A percentile compares a stretch with the other conserved stretches of the same genome.
Conservation (phyloP, 1,140 invertebrate species). For the Myzus persicae region DNA sequence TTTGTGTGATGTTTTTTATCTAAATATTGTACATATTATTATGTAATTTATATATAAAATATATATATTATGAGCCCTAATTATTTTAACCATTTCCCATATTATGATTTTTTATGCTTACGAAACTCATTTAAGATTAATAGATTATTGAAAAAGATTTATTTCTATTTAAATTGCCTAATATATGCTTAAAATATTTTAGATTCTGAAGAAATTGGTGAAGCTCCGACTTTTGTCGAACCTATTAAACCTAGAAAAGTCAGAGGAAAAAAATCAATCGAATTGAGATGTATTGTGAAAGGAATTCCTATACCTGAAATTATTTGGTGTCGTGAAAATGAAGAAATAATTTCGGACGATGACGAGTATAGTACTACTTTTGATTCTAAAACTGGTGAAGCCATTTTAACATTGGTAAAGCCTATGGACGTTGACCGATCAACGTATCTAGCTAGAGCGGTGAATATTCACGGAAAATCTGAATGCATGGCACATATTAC, state of each 20-base stretch:
- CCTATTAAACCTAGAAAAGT: conserved; percentile 74
- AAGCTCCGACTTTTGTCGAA: conserved; percentile 71
- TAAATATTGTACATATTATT: conserved; percentile 48
- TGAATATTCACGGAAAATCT: conserved; percentile 75
- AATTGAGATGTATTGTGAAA: conserved; percentile 73
- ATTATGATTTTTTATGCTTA: conserved; percentile 26
- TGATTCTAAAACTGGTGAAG: conserved; percentile 69
- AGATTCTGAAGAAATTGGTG: conserved; percentile 74
- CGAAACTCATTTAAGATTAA: background rate
- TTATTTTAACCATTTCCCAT: background rate
- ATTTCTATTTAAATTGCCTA: background rate
- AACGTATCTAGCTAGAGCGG: conserved; percentile 73
- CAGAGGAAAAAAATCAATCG: conserved; percentile 70
- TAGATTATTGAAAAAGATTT: background rate
- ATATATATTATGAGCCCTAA: background rate
- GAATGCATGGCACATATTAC: conserved; percentile 74
- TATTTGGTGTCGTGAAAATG: conserved; percentile 75
- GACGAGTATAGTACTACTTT: conserved; percentile 67
- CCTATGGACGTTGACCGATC: conserved; percentile 71
- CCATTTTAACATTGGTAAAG: conserved; percentile 72
- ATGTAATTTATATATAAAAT: background rate
- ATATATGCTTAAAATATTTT: conserved; percentile 59
- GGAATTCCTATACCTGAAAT: conserved; percentile 76
- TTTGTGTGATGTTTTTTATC: conserved; percentile 30
- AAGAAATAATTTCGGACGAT: conserved; percentile 71